Evolutionary conservation across 2,888 invertebrate genomes (phyloP).

Genomic region (Gastrophysa polygoni): DNA sequence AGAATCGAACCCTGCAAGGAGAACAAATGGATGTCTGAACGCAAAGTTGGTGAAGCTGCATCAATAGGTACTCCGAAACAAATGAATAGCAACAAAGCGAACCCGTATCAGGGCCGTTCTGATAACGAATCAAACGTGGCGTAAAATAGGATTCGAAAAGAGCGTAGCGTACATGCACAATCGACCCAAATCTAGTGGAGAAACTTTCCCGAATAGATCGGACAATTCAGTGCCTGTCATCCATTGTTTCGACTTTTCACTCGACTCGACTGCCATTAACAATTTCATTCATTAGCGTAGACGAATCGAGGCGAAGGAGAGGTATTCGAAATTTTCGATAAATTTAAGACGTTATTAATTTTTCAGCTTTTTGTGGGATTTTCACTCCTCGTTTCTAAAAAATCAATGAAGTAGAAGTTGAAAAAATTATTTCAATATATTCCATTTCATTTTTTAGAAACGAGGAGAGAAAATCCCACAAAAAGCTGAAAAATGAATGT

Average conservation of each 20-base stretch:
- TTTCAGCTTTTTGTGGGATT: too few relatives aligned
- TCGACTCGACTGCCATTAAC: conserved; percentile 15
- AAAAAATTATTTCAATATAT: too few relatives aligned
- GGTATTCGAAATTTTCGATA: conserved; percentile 22
- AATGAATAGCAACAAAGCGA: conserved; percentile 18
- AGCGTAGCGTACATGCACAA: conserved; percentile 30
- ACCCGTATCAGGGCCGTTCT: conserved; percentile 21
- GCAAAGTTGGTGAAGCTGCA: background rate
- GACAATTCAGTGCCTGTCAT: conserved; percentile 24
- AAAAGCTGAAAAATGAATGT: too few relatives aligned
- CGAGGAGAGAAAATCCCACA: too few relatives aligned
- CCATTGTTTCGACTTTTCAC: conserved; percentile 25
- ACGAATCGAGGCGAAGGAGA: conserved; percentile 12
- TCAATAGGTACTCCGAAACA: conserved; percentile 18
- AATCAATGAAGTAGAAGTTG: too few relatives aligned
- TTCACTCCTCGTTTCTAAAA: too few relatives aligned
- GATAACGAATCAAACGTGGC: conserved; percentile 33
- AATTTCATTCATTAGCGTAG: conserved; percentile 17
- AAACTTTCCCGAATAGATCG: conserved; percentile 32
- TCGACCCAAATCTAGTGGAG: conserved; percentile 33
- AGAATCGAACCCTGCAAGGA: too few relatives aligned
- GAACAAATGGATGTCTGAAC: background rate
- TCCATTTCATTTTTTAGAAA: too few relatives aligned
- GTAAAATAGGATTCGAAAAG: conserved; percentile 39
- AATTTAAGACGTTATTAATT: background rate